A percentile compares a stretch with the other conserved stretches of the same genome.
Evolutionary conservation across 2,113 vertebrate genomes (phyloP).

Genomic region (Lophochroa leadbeateri): DNA sequence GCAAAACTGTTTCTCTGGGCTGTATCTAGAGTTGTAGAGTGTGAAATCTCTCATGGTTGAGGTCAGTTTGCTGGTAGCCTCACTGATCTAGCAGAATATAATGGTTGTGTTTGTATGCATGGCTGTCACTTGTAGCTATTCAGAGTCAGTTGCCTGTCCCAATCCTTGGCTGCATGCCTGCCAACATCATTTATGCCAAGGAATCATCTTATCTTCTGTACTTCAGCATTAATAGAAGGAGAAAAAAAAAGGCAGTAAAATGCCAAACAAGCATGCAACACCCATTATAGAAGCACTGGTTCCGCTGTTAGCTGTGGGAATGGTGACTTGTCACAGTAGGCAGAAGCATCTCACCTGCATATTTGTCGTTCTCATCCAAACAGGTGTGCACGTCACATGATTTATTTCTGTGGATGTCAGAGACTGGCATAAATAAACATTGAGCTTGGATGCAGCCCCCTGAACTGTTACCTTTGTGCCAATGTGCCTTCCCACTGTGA

Average conservation of each 20-base stretch:
- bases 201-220: neutral
- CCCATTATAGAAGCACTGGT: neutral
- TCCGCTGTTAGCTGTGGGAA: neutral
- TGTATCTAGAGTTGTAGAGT: neutral
- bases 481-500: neutral
- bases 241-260: neutral
- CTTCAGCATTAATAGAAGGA: neutral
- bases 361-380: neutral
- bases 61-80: neutral
- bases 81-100: neutral
- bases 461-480: neutral
- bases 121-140: neutral
- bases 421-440: neutral
- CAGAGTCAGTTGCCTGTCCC: neutral
- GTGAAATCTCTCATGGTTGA: neutral
- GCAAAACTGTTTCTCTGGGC: neutral
- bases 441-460: neutral
- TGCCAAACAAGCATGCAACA: neutral
- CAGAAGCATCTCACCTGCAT: neutral
- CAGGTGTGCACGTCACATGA: neutral
- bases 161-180: neutral
- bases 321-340: neutral
- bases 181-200: neutral
- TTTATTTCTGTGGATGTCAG: neutral
- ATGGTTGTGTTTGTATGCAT: neutral